These are phyloP conservation scores for Eubasilissa splendida DNA, from an alignment of 2,888 invertebrate genomes.

Conservation along the genomic window DNA sequence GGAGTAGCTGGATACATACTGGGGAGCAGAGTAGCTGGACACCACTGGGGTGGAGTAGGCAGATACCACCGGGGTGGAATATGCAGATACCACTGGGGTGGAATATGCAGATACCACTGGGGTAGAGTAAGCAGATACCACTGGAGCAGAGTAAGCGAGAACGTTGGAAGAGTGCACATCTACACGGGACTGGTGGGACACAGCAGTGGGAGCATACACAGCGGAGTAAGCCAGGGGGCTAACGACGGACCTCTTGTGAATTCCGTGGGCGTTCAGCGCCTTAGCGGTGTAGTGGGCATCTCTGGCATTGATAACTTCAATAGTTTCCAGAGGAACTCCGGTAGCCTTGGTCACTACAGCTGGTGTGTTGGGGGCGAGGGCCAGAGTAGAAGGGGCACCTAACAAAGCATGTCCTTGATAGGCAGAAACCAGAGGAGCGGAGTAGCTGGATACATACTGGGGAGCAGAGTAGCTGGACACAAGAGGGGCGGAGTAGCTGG, in stretches of 20 bases:
- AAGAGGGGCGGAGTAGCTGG: slow-evolving; percentile 65
- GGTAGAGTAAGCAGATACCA: slow-evolving; percentile 63
- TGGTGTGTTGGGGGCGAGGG: slow-evolving; percentile 68
- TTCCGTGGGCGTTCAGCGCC: slow-evolving; percentile 65
- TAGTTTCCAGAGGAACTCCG: slow-evolving; percentile 70
- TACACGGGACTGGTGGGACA: slow-evolving; percentile 64
- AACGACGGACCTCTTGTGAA: slow-evolving; percentile 51
- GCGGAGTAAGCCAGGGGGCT: slow-evolving; percentile 11
- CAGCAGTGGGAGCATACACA: slow-evolving; percentile 61
- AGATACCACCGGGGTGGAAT: slow-evolving; percentile 48
- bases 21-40: too few species aligned
- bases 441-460: slow-evolving; percentile 60
- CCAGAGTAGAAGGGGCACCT: slow-evolving; percentile 63
- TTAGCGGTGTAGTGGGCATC: slow-evolving; percentile 70
- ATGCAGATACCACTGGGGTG: slow-evolving; percentile 59
- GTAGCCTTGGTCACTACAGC: slow-evolving; percentile 69
- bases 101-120: slow-evolving; percentile 60
- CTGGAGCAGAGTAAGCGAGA: slow-evolving; percentile 60
- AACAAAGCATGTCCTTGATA: slow-evolving; percentile 49
- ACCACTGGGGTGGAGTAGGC: slow-evolving; percentile 59
- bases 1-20: slow-evolving; percentile 62
- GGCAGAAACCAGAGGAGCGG: slow-evolving; percentile 56
- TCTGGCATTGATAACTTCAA: slow-evolving; percentile 69
- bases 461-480: slow-evolving; percentile 53
- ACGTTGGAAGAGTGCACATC: slow-evolving; percentile 61